phyloP scores from a whole-genome alignment of 2,888 invertebrate genomes.

The Drosophila mimetica region DNA sequence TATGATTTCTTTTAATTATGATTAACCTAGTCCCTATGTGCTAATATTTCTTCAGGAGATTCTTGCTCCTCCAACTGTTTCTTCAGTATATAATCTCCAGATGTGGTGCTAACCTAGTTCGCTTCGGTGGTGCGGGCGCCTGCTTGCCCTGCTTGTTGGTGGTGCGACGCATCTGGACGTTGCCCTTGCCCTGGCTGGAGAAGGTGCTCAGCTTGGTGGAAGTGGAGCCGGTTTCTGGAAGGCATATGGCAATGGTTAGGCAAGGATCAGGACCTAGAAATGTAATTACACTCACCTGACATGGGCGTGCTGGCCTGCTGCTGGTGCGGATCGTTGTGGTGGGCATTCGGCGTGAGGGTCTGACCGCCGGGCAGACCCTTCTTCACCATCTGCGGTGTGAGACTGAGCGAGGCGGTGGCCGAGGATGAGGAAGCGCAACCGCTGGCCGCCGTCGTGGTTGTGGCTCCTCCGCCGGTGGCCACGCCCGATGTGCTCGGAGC shows the following conservation, averaged over 20 bases:
- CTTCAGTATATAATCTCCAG: background rate
- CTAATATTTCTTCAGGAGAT: background rate
- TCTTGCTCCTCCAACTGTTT: background rate
- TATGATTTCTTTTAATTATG: too few species aligned
- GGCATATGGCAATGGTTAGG: background rate
- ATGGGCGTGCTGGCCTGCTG: constrained; percentile 83
- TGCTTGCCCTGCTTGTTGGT: constrained; percentile 96
- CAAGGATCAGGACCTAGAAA: too few species aligned
- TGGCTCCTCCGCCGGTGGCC: constrained; percentile 31
- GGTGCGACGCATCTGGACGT: constrained; percentile 93
- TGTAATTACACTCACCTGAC: constrained; percentile 77
- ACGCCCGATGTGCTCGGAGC: constrained; percentile 42
- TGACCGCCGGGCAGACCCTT: constrained; percentile 74
- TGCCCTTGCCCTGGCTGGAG: constrained; percentile 87
- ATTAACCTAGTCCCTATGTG: too few species aligned
- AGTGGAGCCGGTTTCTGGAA: constrained; percentile 85
- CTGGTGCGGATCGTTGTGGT: constrained; percentile 78
- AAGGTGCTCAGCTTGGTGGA: constrained; percentile 88
- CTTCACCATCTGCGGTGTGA: constrained; percentile 85
- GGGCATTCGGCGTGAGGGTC: constrained; percentile 70
- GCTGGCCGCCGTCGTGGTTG: constrained; percentile 82
- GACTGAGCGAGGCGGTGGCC: constrained; percentile 82
- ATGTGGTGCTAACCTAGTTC: constrained; percentile 90
- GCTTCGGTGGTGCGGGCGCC: constrained; percentile 97
- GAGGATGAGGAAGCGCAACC: constrained; percentile 85